Percentiles rank a stretch among this genome's conserved stretches.
Evolutionary conservation across 2,113 vertebrate genomes (phyloP).

Genomic region (Etheostoma spectabile): DNA sequence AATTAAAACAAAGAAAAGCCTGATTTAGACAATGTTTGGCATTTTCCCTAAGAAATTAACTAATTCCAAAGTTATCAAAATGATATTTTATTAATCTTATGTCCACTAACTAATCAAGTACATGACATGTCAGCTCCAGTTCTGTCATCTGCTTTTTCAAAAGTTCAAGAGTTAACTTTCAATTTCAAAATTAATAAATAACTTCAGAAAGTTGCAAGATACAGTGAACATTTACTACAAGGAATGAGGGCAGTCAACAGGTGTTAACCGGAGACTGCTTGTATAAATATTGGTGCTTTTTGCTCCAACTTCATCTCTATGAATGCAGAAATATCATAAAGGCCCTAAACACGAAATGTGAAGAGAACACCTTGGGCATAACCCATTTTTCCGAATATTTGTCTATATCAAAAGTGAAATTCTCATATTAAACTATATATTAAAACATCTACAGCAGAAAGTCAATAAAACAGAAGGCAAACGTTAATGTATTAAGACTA

Average conservation of each 20-base stretch:
- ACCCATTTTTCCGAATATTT: not conserved
- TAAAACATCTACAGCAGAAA: not conserved
- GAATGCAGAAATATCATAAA: not conserved
- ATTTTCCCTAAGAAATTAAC: not conserved
- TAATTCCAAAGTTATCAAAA: not conserved
- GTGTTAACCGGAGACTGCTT: not conserved
- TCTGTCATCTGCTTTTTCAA: not conserved
- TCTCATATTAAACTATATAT: not conserved
- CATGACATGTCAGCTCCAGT: not conserved
- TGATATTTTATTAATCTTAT: not conserved
- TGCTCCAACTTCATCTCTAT: not conserved
- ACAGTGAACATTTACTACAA: not conserved
- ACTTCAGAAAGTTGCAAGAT: not conserved
- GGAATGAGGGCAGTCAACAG: slow-evolving; percentile 18
- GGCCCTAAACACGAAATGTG: not conserved
- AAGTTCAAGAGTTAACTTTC: not conserved
- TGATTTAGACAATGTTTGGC: not conserved
- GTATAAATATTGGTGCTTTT: slow-evolving; percentile 13
- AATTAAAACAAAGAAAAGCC: not conserved
- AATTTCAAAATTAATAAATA: not conserved
- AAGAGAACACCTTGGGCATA: not conserved
- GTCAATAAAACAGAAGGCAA: not conserved
- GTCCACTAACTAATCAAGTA: not conserved
- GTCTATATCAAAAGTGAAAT: not conserved
- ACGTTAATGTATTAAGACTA: not conserved